Evolutionary conservation across 2,797 vertebrate genomes (phyloP), one percentile per base, ranked within the genome.

Genomic region (Hypotaenidia philippensis): DNA sequence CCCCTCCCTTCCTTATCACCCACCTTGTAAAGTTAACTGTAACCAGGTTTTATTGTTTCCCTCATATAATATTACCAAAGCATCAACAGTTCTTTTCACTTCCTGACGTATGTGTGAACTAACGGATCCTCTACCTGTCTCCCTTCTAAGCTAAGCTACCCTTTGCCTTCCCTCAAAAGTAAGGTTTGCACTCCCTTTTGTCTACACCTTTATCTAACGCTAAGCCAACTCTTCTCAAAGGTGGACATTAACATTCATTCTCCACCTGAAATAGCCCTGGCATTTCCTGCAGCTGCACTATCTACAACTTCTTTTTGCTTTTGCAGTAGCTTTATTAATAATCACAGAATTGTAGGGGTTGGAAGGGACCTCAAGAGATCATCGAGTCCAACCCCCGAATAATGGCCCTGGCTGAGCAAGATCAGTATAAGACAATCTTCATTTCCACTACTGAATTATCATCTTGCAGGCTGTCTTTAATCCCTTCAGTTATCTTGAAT

Each of bases 181-280:
- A 25, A 7, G 25, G 11, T n/a, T 59, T 4, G 4, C 22, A 11
- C 11, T 64, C 31, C 31, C 40, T 60, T 21, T 56, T n/a, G 11
- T 13, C 55, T 34, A 8, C 4, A 23, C 11, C 20, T 49, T 55
- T 11, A 63, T 5, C 10, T 63, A 40, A 49, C 14, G 26, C 50
- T 71, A n/a, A 85, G 15, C 23, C 32, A 70, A 31, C 31, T 7
- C 22, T 79, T 41, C 53, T 36, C 15, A 3, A 23, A 85, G 31
- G 22, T 0, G 1, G 13, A 7, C 8, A 15, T 21, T 6, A 32
- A 34, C 3, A 5, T 18, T 56, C 3, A 5, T 18, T 56, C 59
- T 10, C 69, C 25, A 14, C 8, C 59, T 22, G 25, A 45, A 83
- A 19, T 0, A 77, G 10, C 22, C 13, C 29, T 10, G 13, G 12